These are phyloP conservation scores for Tetragonisca angustula DNA, from an alignment of 2,888 invertebrate genomes.

Conservation along the genomic window DNA sequence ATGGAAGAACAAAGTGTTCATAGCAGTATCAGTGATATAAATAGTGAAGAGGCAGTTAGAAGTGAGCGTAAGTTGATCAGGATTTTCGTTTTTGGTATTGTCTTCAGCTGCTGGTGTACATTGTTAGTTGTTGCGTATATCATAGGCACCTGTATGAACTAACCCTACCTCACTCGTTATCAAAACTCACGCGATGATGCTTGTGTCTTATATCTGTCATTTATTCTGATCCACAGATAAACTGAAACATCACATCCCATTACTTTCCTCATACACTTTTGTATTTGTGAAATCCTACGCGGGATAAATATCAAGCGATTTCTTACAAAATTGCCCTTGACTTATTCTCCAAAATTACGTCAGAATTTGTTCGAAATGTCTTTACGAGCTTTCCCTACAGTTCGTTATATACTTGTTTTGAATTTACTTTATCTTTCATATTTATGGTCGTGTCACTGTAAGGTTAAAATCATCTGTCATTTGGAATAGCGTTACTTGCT, in stretches of 20 bases:
- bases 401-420: neutral
- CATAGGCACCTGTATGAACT: slow-evolving; percentile 64
- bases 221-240: slow-evolving; percentile 12
- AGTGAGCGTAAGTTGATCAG: slow-evolving; percentile 79
- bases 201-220: slow-evolving; percentile 64
- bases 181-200: slow-evolving; percentile 58
- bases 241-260: slow-evolving; percentile 15
- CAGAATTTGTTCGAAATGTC: slow-evolving; percentile 56
- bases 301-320: slow-evolving; percentile 31
- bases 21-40: slow-evolving; percentile 84
- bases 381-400: slow-evolving; percentile 26
- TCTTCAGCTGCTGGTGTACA: neutral
- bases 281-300: slow-evolving; percentile 26
- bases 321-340: slow-evolving; percentile 66
- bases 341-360: slow-evolving; percentile 72
- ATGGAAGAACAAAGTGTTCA: slow-evolving; percentile 84
- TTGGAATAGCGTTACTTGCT: neutral
- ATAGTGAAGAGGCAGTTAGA: slow-evolving; percentile 82
- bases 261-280: slow-evolving; percentile 17
- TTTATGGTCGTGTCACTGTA: slow-evolving; percentile 29
- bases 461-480: slow-evolving; percentile 27
- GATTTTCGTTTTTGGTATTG: slow-evolving; percentile 48
- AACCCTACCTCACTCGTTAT: slow-evolving; percentile 69
- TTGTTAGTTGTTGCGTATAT: slow-evolving; percentile 44
- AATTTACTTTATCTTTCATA: slow-evolving; percentile 18